Conservation (phyloP, 2,113 vertebrate species). For the Mesitornis unicolor region DNA sequence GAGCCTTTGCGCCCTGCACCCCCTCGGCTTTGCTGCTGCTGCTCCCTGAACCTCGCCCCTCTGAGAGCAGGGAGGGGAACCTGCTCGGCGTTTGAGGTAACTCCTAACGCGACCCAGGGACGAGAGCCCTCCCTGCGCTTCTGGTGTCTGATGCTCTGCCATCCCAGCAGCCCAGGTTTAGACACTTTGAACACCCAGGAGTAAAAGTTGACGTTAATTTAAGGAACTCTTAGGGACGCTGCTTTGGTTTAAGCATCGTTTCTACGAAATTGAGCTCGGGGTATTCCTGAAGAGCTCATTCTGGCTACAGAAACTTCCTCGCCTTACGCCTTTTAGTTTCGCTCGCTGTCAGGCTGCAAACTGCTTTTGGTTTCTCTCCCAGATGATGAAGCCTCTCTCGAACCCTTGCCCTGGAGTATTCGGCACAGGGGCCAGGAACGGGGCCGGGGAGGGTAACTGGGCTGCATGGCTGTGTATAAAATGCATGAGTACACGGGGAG, state of each 20-base stretch:
- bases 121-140: too few relatives aligned
- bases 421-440: neutral
- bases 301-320: neutral
- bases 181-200: neutral
- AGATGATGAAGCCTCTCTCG: too few relatives aligned
- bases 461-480: neutral
- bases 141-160: neutral
- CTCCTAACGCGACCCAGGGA: too few relatives aligned
- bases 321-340: neutral
- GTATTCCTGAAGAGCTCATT: neutral
- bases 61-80: neutral
- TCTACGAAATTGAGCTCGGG: neutral
- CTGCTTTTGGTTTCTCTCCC: neutral
- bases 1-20: too few relatives aligned
- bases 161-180: neutral
- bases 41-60: too few relatives aligned
- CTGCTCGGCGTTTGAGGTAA: neutral
- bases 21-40: too few relatives aligned
- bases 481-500: neutral
- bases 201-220: neutral
- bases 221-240: neutral
- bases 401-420: too few relatives aligned
- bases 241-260: neutral
- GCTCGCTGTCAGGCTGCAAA: slow-evolving; percentile 18
- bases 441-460: neutral